Evolutionary conservation across 2,797 vertebrate genomes (phyloP).

Genomic region (Sus cebifrons): DNA sequence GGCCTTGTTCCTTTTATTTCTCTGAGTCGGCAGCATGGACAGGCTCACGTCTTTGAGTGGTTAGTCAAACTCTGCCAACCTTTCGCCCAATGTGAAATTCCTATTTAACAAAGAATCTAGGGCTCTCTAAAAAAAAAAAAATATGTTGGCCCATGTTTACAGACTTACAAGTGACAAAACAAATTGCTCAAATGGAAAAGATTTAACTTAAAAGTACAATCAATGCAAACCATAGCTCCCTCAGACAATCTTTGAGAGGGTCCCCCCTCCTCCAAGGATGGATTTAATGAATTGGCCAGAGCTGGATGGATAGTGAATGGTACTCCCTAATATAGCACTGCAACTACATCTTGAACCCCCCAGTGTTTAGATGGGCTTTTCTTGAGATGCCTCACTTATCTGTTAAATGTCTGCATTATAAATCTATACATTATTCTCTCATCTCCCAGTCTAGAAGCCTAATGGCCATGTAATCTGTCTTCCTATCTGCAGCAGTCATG

Average conservation of each 20-base stretch:
- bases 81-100: slow-evolving; percentile 47
- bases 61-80: slow-evolving; percentile 35
- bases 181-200: slow-evolving; percentile 51
- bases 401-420: neutral
- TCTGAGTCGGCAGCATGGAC: slow-evolving; percentile 54
- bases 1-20: slow-evolving; percentile 34
- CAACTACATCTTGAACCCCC: neutral
- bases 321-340: neutral
- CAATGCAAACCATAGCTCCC: neutral
- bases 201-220: slow-evolving; percentile 49
- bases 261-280: neutral
- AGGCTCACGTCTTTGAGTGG: neutral
- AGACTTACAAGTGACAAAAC: slow-evolving; percentile 17
- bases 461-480: neutral
- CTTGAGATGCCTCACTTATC: neutral
- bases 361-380: neutral
- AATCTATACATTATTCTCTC: neutral
- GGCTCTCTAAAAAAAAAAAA: neutral
- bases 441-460: neutral
- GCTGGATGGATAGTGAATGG: neutral
- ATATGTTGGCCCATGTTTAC: neutral
- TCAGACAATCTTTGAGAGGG: neutral
- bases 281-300: neutral
- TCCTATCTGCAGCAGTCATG: neutral
- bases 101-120: slow-evolving; percentile 39